phyloP scores from a whole-genome alignment of 2,888 invertebrate genomes.

The Orthosia cruda region DNA sequence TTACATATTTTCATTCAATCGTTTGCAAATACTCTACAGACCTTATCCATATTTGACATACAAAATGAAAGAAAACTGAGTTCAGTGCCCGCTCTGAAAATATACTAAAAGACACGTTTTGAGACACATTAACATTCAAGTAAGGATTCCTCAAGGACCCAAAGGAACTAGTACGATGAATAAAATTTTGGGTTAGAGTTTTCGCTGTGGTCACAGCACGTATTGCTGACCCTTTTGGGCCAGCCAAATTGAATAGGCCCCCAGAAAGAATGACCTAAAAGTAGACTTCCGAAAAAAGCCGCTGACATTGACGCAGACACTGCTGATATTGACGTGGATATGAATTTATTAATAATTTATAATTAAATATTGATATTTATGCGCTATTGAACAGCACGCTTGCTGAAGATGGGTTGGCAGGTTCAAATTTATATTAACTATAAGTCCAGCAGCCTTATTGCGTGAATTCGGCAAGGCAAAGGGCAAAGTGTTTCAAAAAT shows the following conservation, averaged over 20 bases:
- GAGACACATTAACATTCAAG: conserved; percentile 22
- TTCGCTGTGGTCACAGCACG: background rate
- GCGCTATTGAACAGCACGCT: too few species aligned
- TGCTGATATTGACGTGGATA: too few species aligned
- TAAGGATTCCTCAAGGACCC: background rate
- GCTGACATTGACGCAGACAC: too few species aligned
- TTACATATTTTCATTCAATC: too few species aligned
- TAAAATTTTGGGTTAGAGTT: background rate
- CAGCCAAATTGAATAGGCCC: conserved; percentile 22
- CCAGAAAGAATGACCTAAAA: background rate
- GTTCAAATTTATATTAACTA: too few species aligned
- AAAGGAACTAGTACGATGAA: conserved; percentile 21
- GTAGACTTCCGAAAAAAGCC: too few species aligned
- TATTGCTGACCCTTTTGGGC: background rate
- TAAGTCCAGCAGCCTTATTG: too few species aligned
- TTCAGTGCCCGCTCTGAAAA: background rate
- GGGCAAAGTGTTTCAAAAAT: too few species aligned
- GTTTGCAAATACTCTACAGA: background rate
- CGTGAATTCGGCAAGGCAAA: too few species aligned
- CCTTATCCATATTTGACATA: conserved; percentile 5
- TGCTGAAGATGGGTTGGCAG: too few species aligned
- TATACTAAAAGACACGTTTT: background rate
- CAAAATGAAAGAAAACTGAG: background rate
- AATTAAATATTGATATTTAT: too few species aligned
- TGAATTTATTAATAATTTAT: too few species aligned